Evolutionary conservation across 2,113 vertebrate species (phyloP).

Genomic region (Centrocercus urophasianus): DNA sequence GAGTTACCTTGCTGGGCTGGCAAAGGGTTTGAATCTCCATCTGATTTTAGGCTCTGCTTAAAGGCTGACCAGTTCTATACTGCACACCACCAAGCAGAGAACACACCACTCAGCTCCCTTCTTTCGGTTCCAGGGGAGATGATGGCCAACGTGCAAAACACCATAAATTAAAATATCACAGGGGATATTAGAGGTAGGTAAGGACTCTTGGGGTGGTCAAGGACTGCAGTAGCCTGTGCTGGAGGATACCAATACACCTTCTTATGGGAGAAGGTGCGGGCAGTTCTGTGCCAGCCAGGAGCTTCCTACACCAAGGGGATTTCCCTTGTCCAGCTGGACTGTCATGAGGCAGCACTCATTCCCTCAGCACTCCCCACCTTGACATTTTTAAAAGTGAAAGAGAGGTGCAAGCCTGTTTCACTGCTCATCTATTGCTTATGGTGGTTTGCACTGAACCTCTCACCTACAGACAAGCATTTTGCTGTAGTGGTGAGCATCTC

Average conservation of each 20-base stretch:
- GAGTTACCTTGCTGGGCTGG: no score
- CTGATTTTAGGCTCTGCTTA: neutral
- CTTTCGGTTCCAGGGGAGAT: neutral
- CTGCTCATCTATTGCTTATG: neutral
- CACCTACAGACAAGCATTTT: neutral
- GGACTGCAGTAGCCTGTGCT: neutral
- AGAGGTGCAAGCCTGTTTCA: neutral
- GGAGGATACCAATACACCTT: neutral
- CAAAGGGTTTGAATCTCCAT: neutral
- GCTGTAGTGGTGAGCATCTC: neutral
- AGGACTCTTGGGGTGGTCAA: neutral
- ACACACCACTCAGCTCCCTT: neutral
- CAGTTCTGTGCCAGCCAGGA: neutral
- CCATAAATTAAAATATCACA: neutral
- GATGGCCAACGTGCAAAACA: neutral
- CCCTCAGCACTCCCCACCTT: neutral
- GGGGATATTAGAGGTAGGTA: no score
- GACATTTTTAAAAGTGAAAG: neutral
- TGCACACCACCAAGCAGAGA: neutral
- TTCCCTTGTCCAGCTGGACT: no score
- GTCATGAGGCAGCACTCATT: neutral
- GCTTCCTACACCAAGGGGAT: neutral
- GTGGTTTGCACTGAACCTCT: neutral
- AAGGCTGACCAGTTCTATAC: neutral
- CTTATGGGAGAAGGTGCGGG: neutral